A percentile compares a stretch with the other conserved stretches of the same genome.
Evolutionary conservation across 2,888 invertebrate genomes (phyloP).

Genomic region (Meteorus cinctellus): DNA sequence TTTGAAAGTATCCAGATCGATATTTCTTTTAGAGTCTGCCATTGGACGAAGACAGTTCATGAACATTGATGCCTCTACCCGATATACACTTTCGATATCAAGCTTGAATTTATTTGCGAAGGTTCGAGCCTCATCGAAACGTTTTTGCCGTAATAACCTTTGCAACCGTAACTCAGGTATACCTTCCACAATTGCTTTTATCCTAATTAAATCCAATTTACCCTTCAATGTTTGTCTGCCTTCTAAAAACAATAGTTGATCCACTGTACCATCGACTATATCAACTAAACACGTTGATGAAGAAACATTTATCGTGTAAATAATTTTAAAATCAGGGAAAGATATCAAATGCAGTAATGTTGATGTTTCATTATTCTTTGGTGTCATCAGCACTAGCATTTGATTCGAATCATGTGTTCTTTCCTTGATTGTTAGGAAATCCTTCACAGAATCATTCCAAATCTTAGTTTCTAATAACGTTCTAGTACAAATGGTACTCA

Average conservation of each 20-base stretch:
- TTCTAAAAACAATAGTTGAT: conserved; percentile 68
- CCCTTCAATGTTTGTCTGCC: conserved; percentile 52
- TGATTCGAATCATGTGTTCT: conserved; percentile 54
- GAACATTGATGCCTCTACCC: conserved; percentile 72
- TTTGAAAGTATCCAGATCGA: conserved; percentile 70
- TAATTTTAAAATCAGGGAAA: conserved; percentile 65
- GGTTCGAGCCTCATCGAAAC: conserved; percentile 74
- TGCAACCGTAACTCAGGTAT: conserved; percentile 73
- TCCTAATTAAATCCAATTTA: conserved; percentile 62
- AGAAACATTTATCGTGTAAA: conserved; percentile 64
- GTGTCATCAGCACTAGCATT: conserved; percentile 58
- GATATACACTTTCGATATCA: conserved; percentile 69
- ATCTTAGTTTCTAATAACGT: conserved; percentile 61
- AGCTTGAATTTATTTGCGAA: conserved; percentile 73
- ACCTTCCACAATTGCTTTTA: conserved; percentile 72
- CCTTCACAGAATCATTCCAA: conserved; percentile 55
- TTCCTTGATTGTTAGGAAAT: conserved; percentile 61
- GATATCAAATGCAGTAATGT: conserved; percentile 58
- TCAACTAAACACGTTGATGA: conserved; percentile 62
- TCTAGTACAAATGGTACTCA: conserved; percentile 60
- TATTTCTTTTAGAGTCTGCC: conserved; percentile 47
- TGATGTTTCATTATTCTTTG: conserved; percentile 40
- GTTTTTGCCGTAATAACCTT: conserved; percentile 71
- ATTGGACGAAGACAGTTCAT: conserved; percentile 64
- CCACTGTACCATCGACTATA: conserved; percentile 56